Percentiles rank a stretch among this genome's conserved stretches.
Evolutionary conservation across 53 echinoderm and acorn worm genomes (phyloP).

Genomic region (Patiria pectinifera): DNA sequence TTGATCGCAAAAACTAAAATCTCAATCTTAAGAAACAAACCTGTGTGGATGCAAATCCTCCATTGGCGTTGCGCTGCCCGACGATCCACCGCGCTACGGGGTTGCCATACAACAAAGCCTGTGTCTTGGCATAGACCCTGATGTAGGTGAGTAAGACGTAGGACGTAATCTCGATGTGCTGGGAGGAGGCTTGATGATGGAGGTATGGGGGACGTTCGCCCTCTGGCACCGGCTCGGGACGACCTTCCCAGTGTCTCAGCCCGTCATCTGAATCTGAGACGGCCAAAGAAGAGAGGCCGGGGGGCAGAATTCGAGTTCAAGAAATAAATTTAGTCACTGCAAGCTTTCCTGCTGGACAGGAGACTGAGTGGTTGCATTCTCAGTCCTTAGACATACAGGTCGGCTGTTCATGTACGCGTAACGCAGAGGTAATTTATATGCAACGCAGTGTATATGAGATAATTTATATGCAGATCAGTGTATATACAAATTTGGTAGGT

Average conservation of each 20-base stretch:
- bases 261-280: constrained; percentile 27
- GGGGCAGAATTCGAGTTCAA: background rate
- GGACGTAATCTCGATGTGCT: constrained; percentile 74
- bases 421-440: too few relatives aligned
- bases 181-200: constrained; percentile 60
- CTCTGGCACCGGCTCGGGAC: background rate
- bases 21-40: constrained; percentile 25
- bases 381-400: too few relatives aligned
- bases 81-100: constrained; percentile 76
- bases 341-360: too few relatives aligned
- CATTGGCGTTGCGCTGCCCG: constrained; percentile 67
- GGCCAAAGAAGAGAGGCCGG: background rate
- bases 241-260: constrained; percentile 51
- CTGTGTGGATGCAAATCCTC: constrained; percentile 88
- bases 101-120: constrained; percentile 46
- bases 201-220: constrained; percentile 15
- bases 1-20: background rate
- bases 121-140: constrained; percentile 31
- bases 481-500: too few relatives aligned
- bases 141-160: constrained; percentile 78
- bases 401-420: too few relatives aligned
- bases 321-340: too few relatives aligned
- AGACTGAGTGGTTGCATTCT: too few relatives aligned
- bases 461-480: too few relatives aligned
- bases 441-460: too few relatives aligned